phyloP scores from a whole-genome alignment of 2,113 vertebrate genomes.

The Limnothrissa miodon region DNA sequence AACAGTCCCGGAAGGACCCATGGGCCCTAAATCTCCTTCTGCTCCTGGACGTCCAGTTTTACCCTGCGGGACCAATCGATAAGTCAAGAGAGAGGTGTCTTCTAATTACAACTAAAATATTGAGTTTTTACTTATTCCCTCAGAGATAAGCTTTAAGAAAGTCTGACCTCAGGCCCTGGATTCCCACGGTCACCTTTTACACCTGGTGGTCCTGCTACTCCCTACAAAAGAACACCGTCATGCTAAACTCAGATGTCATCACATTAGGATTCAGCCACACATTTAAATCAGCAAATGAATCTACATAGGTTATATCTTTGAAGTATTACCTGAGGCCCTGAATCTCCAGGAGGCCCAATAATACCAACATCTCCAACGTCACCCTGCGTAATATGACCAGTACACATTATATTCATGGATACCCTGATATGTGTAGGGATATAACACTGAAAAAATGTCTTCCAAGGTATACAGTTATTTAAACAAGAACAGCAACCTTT shows the following conservation, averaged over 20 bases:
- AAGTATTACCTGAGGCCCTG: constrained; percentile 54
- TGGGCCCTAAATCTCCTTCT: constrained; percentile 60
- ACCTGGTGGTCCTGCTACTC: constrained; percentile 68
- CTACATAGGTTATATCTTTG: neutral
- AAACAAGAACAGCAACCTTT: constrained; percentile 56
- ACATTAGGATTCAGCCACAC: neutral
- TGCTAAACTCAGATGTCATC: neutral
- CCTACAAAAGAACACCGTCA: constrained; percentile 58
- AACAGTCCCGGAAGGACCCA: constrained; percentile 68
- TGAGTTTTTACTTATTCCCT: no score
- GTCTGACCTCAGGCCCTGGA: constrained; percentile 66
- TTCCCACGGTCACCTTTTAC: constrained; percentile 74
- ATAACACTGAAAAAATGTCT: no score
- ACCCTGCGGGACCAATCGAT: constrained; percentile 60
- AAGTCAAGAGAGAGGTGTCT: no score
- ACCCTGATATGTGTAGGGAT: neutral
- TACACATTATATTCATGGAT: neutral
- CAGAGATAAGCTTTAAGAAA: no score
- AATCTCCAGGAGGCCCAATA: constrained; percentile 49
- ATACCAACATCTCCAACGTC: constrained; percentile 52
- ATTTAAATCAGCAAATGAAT: no score
- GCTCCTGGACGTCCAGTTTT: constrained; percentile 61
- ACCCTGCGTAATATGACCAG: constrained; percentile 52
- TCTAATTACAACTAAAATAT: no score
- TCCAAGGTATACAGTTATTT: no score